Evolutionary conservation across 2,888 invertebrate species (phyloP).

Genomic region (Apamea anceps): DNA sequence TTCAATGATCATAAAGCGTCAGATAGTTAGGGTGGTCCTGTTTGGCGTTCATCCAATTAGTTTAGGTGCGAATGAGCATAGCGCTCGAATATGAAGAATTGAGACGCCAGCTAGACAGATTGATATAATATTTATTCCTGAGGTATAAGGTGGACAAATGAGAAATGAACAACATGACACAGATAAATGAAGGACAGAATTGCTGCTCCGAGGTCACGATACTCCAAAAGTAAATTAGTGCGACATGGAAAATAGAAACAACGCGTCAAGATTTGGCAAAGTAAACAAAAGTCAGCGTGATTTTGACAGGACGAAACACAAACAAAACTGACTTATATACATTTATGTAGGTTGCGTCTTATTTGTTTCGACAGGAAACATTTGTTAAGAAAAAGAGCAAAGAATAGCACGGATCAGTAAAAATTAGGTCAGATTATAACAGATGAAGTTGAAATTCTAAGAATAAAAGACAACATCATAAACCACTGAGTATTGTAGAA

Average conservation of each 20-base stretch:
- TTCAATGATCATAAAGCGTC: constrained; percentile 70
- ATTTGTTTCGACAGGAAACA: constrained; percentile 48
- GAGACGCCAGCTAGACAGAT: constrained; percentile 65
- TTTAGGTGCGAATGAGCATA: constrained; percentile 76
- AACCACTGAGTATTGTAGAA: constrained; percentile 50
- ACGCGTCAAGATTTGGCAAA: constrained; percentile 49
- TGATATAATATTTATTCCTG: constrained; percentile 62
- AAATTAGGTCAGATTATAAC: constrained; percentile 64
- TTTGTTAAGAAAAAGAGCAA: constrained; percentile 47
- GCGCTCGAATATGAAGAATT: constrained; percentile 63
- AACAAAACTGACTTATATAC: constrained; percentile 19
- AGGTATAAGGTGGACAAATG: constrained; percentile 51
- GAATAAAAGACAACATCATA: constrained; percentile 62
- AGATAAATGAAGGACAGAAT: constrained; percentile 39
- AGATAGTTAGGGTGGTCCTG: constrained; percentile 74
- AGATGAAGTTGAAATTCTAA: constrained; percentile 58
- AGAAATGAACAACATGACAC: constrained; percentile 63
- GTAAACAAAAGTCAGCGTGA: constrained; percentile 32
- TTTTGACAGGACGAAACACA: constrained; percentile 42
- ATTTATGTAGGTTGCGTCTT: constrained; percentile 4
- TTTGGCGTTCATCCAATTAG: constrained; percentile 78
- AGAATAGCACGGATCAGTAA: constrained; percentile 48
- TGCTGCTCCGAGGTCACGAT: constrained; percentile 31
- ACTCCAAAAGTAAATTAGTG: constrained; percentile 9
- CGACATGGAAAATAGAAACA: constrained; percentile 36